These are phyloP conservation scores for Chinchilla lanigera DNA, from an alignment of 2,113 vertebrate species.

Conservation along the genomic window DNA sequence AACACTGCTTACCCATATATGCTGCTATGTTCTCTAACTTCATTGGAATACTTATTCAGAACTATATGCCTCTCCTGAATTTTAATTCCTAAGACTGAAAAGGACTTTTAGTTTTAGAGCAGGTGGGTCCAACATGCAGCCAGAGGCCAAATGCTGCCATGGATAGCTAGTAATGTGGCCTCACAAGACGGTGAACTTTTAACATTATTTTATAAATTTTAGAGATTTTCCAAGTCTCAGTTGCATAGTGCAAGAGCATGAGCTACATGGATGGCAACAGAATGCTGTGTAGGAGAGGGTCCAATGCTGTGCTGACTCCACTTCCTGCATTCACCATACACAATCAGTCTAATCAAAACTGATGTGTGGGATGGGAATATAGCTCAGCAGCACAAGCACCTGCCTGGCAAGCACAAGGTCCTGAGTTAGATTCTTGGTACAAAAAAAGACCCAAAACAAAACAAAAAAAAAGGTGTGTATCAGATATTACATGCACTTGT, in stretches of 20 bases:
- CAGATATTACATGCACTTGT: not conserved
- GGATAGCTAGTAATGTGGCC: not conserved
- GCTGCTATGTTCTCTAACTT: not conserved
- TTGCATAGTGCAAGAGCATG: not conserved
- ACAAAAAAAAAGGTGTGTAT: not conserved
- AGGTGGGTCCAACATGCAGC: not conserved
- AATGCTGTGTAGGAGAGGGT: not conserved
- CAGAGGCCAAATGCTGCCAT: not conserved
- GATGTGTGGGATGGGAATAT: not conserved
- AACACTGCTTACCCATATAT: not conserved
- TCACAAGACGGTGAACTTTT: not conserved
- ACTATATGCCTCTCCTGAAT: not conserved
- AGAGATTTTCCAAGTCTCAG: not conserved
- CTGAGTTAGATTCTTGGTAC: too few relatives aligned
- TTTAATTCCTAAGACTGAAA: not conserved
- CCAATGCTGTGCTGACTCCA: not conserved
- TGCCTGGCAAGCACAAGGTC: too few relatives aligned
- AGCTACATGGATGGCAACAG: not conserved
- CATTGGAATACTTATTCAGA: not conserved
- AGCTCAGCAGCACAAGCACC: too few relatives aligned
- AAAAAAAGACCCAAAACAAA: too few relatives aligned
- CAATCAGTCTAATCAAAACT: not conserved
- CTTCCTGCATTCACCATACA: not conserved
- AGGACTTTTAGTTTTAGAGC: not conserved
- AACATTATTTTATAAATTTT: not conserved